Percentiles rank a stretch among this genome's conserved stretches.
Conservation (phyloP, 2,113 vertebrate genomes). For the Heptranchias perlo region DNA sequence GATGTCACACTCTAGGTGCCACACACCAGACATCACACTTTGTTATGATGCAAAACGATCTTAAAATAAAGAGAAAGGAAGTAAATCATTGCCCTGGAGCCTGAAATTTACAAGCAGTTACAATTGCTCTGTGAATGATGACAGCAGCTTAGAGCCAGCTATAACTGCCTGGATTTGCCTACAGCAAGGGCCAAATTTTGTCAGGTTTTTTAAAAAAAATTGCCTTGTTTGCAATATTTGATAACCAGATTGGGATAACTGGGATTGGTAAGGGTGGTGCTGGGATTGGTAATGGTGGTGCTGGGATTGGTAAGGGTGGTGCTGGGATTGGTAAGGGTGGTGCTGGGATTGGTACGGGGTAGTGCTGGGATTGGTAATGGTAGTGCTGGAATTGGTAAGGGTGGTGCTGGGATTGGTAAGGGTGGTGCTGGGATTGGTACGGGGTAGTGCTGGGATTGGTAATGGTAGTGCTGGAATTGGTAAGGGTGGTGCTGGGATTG, state of each 20-base stretch:
- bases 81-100: not conserved
- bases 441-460: no score
- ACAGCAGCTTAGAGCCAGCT: not conserved
- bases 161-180: not conserved
- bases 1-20: no score
- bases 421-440: no score
- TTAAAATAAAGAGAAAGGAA: not conserved
- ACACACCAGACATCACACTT: not conserved
- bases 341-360: no score
- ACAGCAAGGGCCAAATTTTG: not conserved
- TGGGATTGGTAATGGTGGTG: not conserved
- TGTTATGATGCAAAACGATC: not conserved
- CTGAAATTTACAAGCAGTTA: not conserved
- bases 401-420: no score
- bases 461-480: not conserved
- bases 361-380: no score
- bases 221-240: not conserved
- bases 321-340: no score
- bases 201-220: not conserved
- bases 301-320: not conserved
- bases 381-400: not conserved
- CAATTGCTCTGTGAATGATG: not conserved
- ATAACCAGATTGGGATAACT: slow-evolving; percentile 2
- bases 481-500: no score
- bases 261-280: not conserved